Percentiles rank a stretch among this genome's conserved stretches.
Evolutionary conservation across 2,888 invertebrate species (phyloP).

Genomic region (Spilarctia lutea): DNA sequence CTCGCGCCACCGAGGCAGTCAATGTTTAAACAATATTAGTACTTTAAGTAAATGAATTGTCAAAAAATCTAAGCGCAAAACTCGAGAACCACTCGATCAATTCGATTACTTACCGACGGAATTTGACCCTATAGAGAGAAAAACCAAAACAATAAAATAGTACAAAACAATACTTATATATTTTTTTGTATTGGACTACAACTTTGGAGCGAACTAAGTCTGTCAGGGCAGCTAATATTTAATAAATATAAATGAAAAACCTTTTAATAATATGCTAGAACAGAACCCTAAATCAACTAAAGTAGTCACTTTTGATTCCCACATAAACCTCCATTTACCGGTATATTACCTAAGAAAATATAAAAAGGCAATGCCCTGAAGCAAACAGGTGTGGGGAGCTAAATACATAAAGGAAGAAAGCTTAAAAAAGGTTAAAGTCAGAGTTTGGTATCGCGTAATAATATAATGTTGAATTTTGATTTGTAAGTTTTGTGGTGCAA

Average conservation of each 20-base stretch:
- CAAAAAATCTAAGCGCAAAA: too few relatives aligned
- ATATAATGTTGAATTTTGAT: slow-evolving; percentile 76
- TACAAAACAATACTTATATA: too few relatives aligned
- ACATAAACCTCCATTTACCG: slow-evolving; percentile 67
- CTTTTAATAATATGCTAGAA: slow-evolving; percentile 36
- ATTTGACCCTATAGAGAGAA: too few relatives aligned
- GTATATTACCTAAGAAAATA: slow-evolving; percentile 72
- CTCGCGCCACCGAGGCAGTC: too few relatives aligned
- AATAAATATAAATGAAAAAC: neutral
- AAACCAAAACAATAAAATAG: too few relatives aligned
- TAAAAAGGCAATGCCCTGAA: slow-evolving; percentile 76
- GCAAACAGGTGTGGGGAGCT: slow-evolving; percentile 82
- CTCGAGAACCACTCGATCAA: too few relatives aligned
- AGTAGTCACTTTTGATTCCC: slow-evolving; percentile 59
- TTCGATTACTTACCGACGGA: too few relatives aligned
- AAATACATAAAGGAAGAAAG: slow-evolving; percentile 80
- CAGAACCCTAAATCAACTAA: slow-evolving; percentile 57
- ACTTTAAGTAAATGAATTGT: too few relatives aligned
- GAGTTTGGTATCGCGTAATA: slow-evolving; percentile 75
- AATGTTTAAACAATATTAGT: too few relatives aligned
- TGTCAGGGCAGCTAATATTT: neutral
- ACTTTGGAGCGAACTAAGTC: too few relatives aligned
- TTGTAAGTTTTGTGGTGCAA: slow-evolving; percentile 46
- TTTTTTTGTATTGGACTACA: too few relatives aligned
- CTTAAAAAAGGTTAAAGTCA: slow-evolving; percentile 80